Conservation (phyloP, 2,888 invertebrate species). For the Coecobrya sp. region DNA sequence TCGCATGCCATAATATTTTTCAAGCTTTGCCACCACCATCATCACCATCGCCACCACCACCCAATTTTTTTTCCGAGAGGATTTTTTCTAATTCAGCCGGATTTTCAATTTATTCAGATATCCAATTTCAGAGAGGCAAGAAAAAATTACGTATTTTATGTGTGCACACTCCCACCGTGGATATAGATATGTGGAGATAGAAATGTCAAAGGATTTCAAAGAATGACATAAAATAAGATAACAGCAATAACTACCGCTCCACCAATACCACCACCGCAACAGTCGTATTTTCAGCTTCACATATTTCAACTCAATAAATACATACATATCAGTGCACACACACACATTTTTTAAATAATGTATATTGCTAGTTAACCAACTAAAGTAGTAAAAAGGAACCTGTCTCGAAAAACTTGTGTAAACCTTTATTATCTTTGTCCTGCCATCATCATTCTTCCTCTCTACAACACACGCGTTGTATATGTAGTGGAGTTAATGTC, state of each 20-base stretch:
- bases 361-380: not conserved
- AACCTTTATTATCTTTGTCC: not conserved
- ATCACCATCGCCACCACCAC: constrained; percentile 33
- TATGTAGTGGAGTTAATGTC: not conserved
- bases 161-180: no score
- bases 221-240: constrained; percentile 32
- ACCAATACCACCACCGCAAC: not conserved
- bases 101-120: constrained; percentile 68
- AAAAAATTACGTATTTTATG: constrained; percentile 45
- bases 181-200: constrained; percentile 5
- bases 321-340: not conserved
- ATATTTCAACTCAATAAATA: not conserved
- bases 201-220: constrained; percentile 49
- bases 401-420: not conserved
- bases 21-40: constrained; percentile 50
- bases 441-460: not conserved
- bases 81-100: constrained; percentile 67
- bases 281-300: not conserved
- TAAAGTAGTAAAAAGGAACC: not conserved
- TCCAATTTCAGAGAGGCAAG: constrained; percentile 61
- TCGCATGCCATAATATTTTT: constrained; percentile 57
- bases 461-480: no score
- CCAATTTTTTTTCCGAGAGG: constrained; percentile 53
- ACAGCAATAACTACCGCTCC: constrained; percentile 11
- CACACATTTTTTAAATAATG: not conserved